phyloP scores from a whole-genome alignment of 1,140 invertebrate genomes.

The Melitaea cinxia region DNA sequence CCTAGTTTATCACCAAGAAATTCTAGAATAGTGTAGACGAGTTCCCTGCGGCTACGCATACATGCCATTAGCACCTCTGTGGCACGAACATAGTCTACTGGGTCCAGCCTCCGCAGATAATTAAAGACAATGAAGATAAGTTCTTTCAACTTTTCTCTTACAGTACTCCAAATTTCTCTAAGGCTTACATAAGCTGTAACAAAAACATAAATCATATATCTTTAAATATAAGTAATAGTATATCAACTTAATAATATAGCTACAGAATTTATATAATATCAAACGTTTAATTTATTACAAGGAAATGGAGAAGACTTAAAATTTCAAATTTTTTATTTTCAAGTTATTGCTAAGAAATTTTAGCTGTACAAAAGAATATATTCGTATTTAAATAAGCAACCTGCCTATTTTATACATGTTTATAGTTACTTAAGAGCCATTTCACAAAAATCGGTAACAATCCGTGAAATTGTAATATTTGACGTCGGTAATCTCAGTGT shows the following conservation, averaged over 20 bases:
- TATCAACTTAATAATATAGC: neutral
- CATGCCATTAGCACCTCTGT: slow-evolving; percentile 56
- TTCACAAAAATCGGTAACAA: too few species aligned
- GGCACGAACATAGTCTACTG: slow-evolving; percentile 47
- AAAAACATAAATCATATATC: slow-evolving; percentile 5
- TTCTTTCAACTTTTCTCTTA: slow-evolving; percentile 56
- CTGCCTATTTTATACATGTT: too few species aligned
- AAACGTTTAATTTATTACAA: too few species aligned
- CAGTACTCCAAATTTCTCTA: slow-evolving; percentile 53
- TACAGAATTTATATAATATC: too few species aligned
- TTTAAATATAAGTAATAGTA: slow-evolving; percentile 1
- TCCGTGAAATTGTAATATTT: too few species aligned
- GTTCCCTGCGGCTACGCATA: slow-evolving; percentile 43
- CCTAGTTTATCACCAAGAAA: slow-evolving; percentile 58
- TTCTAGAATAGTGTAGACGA: slow-evolving; percentile 54
- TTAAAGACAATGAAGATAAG: slow-evolving; percentile 63
- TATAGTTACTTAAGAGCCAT: too few species aligned
- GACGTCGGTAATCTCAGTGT: too few species aligned
- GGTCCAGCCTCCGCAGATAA: slow-evolving; percentile 52
- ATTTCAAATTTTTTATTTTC: too few species aligned
- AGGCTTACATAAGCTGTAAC: slow-evolving; percentile 56
- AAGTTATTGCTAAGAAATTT: too few species aligned
- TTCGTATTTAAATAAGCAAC: too few species aligned
- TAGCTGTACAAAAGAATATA: too few species aligned
- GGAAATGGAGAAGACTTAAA: too few species aligned